phyloP scores from a whole-genome alignment of 2,888 invertebrate genomes.

The Hymenopus coronatus region DNA sequence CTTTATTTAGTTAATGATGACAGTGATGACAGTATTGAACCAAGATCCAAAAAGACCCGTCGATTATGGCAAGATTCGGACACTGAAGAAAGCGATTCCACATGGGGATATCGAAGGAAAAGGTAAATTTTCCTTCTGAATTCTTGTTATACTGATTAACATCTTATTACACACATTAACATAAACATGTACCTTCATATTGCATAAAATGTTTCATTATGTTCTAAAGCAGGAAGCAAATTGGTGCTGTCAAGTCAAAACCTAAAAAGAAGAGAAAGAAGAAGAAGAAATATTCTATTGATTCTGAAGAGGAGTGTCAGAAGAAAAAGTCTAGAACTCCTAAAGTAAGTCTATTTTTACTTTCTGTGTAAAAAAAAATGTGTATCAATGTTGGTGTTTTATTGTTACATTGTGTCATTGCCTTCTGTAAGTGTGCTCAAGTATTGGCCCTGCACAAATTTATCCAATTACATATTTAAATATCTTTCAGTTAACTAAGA shows the following conservation, averaged over 20 bases:
- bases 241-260: slow-evolving; percentile 26
- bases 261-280: slow-evolving; percentile 40
- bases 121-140: not conserved
- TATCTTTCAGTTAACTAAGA: too few relatives aligned
- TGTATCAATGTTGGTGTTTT: too few relatives aligned
- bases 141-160: too few relatives aligned
- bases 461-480: too few relatives aligned
- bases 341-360: slow-evolving; percentile 28
- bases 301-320: slow-evolving; percentile 37
- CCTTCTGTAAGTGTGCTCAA: too few relatives aligned
- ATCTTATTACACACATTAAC: too few relatives aligned
- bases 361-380: not conserved
- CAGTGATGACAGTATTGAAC: slow-evolving; percentile 56
- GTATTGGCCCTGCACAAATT: too few relatives aligned
- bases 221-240: slow-evolving; percentile 18
- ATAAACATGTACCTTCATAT: not conserved
- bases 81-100: slow-evolving; percentile 60
- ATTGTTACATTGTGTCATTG: too few relatives aligned
- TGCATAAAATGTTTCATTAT: not conserved
- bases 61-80: slow-evolving; percentile 59
- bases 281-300: slow-evolving; percentile 38
- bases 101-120: slow-evolving; percentile 54
- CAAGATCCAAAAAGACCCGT: slow-evolving; percentile 57
- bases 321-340: slow-evolving; percentile 38
- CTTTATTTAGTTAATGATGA: slow-evolving; percentile 50